Conservation (phyloP, 2,113 vertebrate genomes). For the Aegypius monachus region DNA sequence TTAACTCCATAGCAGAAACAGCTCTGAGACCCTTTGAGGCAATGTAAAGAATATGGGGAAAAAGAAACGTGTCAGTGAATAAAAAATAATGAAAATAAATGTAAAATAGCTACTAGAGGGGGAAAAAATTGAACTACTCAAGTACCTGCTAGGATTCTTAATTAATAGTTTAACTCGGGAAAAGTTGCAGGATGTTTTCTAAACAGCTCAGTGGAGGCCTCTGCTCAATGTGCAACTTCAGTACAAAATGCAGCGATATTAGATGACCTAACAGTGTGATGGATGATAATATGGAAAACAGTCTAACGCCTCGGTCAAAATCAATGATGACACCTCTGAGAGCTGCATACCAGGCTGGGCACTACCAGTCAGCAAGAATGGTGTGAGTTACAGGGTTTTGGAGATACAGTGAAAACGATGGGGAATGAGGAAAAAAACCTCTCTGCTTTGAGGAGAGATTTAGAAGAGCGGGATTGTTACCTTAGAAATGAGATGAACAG, state of each 20-base stretch:
- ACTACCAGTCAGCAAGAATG: not conserved
- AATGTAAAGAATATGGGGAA: not conserved
- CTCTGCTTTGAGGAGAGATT: not conserved
- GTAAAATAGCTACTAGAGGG: not conserved
- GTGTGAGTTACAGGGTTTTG: accelerated
- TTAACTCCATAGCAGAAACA: not conserved
- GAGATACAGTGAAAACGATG: not conserved
- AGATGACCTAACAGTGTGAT: not conserved
- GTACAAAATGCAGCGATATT: accelerated
- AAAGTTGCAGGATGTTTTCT: not conserved
- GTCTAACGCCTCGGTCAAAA: no score
- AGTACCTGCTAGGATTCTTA: not conserved
- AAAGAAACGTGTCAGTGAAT: not conserved
- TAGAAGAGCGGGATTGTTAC: not conserved
- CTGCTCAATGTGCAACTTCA: not conserved
- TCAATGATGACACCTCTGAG: not conserved
- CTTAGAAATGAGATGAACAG: not conserved
- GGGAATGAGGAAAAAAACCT: not conserved
- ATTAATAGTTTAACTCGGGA: not conserved
- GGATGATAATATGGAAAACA: not conserved
- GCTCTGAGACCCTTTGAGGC: not conserved
- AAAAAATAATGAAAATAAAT: not conserved
- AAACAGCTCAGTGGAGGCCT: not conserved
- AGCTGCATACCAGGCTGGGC: not conserved
- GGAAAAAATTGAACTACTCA: not conserved